Evolutionary conservation across 2,888 invertebrate species (phyloP).

Genomic region (Dilophus febrilis): DNA sequence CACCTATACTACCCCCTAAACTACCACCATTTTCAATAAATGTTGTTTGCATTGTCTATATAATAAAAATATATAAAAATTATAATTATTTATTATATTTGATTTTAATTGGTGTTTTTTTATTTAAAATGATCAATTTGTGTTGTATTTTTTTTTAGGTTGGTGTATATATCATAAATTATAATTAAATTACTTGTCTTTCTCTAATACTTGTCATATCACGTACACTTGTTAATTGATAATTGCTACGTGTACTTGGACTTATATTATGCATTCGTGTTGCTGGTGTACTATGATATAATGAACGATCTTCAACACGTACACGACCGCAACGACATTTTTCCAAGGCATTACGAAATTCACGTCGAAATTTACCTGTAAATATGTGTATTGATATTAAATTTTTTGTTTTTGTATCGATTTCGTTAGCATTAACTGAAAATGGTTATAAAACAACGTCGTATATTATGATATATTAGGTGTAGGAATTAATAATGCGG

Average conservation of each 20-base stretch:
- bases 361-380: constrained; percentile 57
- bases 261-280: constrained; percentile 16
- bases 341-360: constrained; percentile 51
- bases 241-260: constrained; percentile 16
- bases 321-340: constrained; percentile 34
- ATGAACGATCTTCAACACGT: constrained; percentile 14
- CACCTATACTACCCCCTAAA: constrained; percentile 1
- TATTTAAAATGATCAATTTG: not conserved
- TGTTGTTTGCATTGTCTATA: constrained; percentile 15
- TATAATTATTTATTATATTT: not conserved
- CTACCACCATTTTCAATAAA: constrained; percentile 15
- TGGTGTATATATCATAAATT: not conserved
- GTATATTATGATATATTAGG: too few relatives aligned
- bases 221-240: constrained; percentile 16
- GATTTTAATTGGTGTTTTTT: not conserved
- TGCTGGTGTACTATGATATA: constrained; percentile 15
- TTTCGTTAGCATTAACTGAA: too few relatives aligned
- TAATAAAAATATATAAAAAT: not conserved
- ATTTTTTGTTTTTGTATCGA: too few relatives aligned
- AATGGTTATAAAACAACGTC: too few relatives aligned
- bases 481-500: too few relatives aligned
- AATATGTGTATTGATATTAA: too few relatives aligned
- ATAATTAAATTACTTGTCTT: constrained; percentile 12
- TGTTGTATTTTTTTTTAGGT: not conserved
- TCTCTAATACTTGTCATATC: constrained; percentile 14